Evolutionary conservation across 2,888 invertebrate species (phyloP).

Genomic region (Seira ritae): DNA sequence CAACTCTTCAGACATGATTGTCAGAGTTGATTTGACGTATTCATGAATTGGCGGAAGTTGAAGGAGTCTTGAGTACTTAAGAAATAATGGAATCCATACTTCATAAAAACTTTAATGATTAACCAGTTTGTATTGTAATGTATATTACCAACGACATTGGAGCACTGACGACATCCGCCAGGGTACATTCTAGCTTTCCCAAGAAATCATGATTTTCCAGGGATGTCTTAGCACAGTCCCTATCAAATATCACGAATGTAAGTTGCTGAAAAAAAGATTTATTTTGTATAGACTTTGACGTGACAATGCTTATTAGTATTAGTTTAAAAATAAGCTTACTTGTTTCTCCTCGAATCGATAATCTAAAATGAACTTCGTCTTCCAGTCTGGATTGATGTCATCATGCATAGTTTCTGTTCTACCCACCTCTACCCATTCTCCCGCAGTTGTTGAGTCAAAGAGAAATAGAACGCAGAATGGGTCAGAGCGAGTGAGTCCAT

Average conservation of each 20-base stretch:
- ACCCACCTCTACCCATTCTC: slow-evolving; percentile 75
- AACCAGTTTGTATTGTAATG: no score
- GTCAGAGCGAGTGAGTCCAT: slow-evolving; percentile 79
- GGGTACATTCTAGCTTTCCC: slow-evolving; percentile 77
- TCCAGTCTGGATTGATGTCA: slow-evolving; percentile 78
- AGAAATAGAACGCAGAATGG: slow-evolving; percentile 77
- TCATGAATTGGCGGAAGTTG: slow-evolving; percentile 36
- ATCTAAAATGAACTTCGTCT: slow-evolving; percentile 77
- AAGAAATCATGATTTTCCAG: slow-evolving; percentile 77
- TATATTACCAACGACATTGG: slow-evolving; percentile 66
- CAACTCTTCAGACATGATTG: slow-evolving; percentile 76
- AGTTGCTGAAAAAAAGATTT: no score
- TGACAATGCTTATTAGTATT: no score
- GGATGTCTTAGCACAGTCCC: slow-evolving; percentile 74
- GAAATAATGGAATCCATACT: no score
- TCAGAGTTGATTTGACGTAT: slow-evolving; percentile 70
- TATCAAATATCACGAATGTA: slow-evolving; percentile 77
- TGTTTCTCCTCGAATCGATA: slow-evolving; percentile 80
- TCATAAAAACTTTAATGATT: no score
- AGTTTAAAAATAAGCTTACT: slow-evolving; percentile 70
- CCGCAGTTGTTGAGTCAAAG: slow-evolving; percentile 74
- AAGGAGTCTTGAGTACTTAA: no score
- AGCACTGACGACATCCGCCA: slow-evolving; percentile 77
- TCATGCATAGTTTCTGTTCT: slow-evolving; percentile 77
- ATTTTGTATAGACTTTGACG: no score